phyloP scores from a whole-genome alignment of 2,888 invertebrate species.

The Xanthorhoe spadicearia region DNA sequence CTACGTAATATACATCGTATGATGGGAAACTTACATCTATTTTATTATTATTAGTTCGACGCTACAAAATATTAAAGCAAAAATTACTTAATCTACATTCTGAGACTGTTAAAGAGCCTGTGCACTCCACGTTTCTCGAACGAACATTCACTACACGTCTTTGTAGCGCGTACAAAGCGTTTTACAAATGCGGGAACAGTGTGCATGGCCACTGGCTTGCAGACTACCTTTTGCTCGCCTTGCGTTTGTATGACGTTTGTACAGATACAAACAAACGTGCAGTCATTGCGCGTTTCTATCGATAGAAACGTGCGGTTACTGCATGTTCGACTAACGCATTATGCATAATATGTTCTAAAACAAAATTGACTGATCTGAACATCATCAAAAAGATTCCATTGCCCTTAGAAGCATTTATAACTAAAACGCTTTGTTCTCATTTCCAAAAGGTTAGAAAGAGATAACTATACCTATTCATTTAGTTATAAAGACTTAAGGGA shows the following conservation, averaged over 20 bases:
- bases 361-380: background rate
- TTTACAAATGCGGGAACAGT: too few relatives aligned
- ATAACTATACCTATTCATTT: background rate
- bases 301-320: too few relatives aligned
- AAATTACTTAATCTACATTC: constrained; percentile 64
- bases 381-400: background rate
- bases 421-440: background rate
- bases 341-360: background rate
- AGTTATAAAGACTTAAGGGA: constrained; percentile 1
- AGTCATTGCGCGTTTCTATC: too few relatives aligned
- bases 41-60: constrained; percentile 48
- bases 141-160: too few relatives aligned
- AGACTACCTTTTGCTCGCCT: too few relatives aligned
- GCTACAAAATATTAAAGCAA: constrained; percentile 72
- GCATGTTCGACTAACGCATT: too few relatives aligned
- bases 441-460: background rate
- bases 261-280: too few relatives aligned
- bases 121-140: too few relatives aligned
- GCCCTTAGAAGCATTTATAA: constrained; percentile 2
- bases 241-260: too few relatives aligned
- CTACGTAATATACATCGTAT: constrained; percentile 54
- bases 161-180: too few relatives aligned
- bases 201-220: too few relatives aligned
- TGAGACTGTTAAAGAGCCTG: constrained; percentile 62
- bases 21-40: constrained; percentile 52